These are phyloP conservation scores for Chloroclystis v-ata DNA, from an alignment of 2,888 invertebrate species.

Conservation along the genomic window DNA sequence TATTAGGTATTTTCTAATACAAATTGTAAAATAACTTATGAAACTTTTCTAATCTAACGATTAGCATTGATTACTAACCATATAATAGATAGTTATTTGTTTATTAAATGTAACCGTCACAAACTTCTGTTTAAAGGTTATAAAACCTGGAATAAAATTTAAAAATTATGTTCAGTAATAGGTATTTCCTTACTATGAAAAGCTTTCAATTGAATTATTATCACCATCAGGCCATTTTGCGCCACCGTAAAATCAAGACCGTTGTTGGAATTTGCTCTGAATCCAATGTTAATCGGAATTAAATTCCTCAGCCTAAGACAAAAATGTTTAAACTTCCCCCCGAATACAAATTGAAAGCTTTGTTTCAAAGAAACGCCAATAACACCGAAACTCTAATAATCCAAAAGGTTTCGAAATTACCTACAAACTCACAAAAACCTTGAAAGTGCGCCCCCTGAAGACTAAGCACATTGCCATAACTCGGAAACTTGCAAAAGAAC, in stretches of 20 bases:
- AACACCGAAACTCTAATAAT: slow-evolving; percentile 18
- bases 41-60: too few relatives aligned
- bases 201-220: too few relatives aligned
- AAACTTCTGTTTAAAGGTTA: too few relatives aligned
- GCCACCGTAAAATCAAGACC: background rate
- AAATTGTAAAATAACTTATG: too few relatives aligned
- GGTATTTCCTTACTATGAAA: too few relatives aligned
- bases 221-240: too few relatives aligned
- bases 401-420: slow-evolving; percentile 18
- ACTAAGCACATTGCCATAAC: slow-evolving; percentile 34
- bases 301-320: background rate
- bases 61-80: too few relatives aligned
- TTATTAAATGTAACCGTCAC: too few relatives aligned
- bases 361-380: slow-evolving; percentile 15
- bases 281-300: background rate
- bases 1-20: too few relatives aligned
- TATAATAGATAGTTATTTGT: too few relatives aligned
- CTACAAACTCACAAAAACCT: slow-evolving; percentile 27
- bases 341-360: slow-evolving; percentile 2
- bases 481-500: slow-evolving; percentile 43
- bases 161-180: too few relatives aligned
- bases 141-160: too few relatives aligned
- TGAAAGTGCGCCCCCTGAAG: slow-evolving; percentile 37
- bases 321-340: background rate
- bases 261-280: background rate